A percentile compares a stretch with the other conserved stretches of the same genome.
Conservation (phyloP, 2,888 invertebrate species). For the Calameuta idolon region DNA sequence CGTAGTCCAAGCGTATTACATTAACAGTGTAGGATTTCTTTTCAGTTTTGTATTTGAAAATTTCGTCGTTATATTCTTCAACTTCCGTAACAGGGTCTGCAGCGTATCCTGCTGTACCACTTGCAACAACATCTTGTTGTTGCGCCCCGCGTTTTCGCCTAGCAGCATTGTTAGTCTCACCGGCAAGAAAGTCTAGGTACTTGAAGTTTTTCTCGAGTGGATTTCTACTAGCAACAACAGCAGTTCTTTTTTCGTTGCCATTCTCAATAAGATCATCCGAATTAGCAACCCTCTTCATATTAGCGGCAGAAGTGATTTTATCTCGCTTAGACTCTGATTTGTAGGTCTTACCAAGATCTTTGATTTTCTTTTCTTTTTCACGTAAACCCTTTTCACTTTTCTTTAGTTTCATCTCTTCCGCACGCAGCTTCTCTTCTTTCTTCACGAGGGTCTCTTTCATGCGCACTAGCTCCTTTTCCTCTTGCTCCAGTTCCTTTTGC, state of each 20-base stretch:
- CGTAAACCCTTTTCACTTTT: constrained; percentile 13
- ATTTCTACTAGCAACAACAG: neutral
- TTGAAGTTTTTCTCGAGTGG: neutral
- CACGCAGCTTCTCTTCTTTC: constrained; percentile 16
- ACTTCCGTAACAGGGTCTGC: neutral
- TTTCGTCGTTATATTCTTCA: neutral
- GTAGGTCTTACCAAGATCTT: neutral
- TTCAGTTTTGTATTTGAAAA: neutral
- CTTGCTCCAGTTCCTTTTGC: constrained; percentile 6
- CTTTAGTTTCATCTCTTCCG: constrained; percentile 20
- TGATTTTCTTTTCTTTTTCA: neutral
- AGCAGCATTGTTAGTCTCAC: neutral
- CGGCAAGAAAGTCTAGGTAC: neutral
- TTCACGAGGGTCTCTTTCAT: constrained; percentile 7
- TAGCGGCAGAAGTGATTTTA: neutral
- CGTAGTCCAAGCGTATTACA: constrained; percentile 36
- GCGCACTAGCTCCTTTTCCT: neutral
- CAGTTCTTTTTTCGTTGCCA: neutral
- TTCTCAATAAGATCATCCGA: neutral
- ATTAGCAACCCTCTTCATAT: neutral
- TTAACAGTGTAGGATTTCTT: constrained; percentile 38
- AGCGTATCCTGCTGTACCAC: neutral
- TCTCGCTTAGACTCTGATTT: neutral
- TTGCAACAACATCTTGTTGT: neutral
- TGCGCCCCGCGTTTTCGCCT: neutral